These are phyloP conservation scores for Crocodylus rhombifer DNA, from an alignment of 2,797 vertebrate genomes.

Conservation along the genomic window DNA sequence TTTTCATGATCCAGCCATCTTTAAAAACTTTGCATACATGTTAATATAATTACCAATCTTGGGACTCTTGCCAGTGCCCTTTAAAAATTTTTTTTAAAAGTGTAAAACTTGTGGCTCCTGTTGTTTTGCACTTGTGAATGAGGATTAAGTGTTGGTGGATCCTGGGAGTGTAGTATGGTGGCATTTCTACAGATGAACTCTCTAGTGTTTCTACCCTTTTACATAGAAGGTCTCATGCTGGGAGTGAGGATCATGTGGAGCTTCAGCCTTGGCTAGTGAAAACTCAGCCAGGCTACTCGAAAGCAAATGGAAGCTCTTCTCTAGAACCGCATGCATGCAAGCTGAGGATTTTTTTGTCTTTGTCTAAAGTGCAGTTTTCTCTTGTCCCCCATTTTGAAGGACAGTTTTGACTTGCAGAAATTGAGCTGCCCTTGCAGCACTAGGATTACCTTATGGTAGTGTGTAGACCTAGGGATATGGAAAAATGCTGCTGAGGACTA, in stretches of 20 bases:
- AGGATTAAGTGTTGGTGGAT: not conserved
- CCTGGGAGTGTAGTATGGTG: not conserved
- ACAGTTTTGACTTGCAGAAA: not conserved
- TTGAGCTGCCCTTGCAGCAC: fast-evolving
- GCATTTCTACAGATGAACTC: not conserved
- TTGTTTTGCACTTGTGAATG: not conserved
- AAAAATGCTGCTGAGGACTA: not conserved
- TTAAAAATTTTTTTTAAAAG: no score
- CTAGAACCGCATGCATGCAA: not conserved
- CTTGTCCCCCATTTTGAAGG: not conserved
- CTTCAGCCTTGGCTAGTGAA: not conserved
- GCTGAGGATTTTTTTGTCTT: fast-evolving
- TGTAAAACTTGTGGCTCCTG: no score
- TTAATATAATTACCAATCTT: no score
- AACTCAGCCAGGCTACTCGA: not conserved
- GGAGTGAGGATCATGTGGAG: no score
- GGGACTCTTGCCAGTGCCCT: no score
- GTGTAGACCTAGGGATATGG: not conserved
- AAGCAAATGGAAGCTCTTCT: not conserved
- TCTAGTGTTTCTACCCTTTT: not conserved
- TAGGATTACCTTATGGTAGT: not conserved
- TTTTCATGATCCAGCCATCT: not conserved
- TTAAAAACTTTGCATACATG: not conserved
- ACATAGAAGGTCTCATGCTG: not conserved
- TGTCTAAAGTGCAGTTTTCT: not conserved